Conservation (phyloP, 2,888 invertebrate genomes). For the Myathropa florea region DNA sequence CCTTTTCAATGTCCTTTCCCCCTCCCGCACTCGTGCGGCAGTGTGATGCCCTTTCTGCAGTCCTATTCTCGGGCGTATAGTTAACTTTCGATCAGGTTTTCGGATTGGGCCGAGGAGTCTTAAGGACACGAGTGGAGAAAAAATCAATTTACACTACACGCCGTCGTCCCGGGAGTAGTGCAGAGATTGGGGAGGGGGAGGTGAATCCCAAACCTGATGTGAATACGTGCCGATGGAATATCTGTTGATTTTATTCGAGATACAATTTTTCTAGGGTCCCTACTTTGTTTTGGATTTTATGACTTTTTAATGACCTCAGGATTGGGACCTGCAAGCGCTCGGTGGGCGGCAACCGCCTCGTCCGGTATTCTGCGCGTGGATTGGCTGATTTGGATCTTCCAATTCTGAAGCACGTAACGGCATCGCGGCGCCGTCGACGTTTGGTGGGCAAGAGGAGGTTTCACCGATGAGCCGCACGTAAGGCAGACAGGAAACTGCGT, state of each 20-base stretch:
- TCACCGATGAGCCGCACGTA: too few relatives aligned
- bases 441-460: too few relatives aligned
- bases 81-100: neutral
- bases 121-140: conserved; percentile 6
- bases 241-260: conserved; percentile 63
- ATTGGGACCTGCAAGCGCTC: neutral
- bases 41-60: neutral
- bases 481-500: neutral
- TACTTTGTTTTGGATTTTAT: conserved; percentile 62
- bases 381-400: conserved; percentile 34
- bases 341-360: neutral
- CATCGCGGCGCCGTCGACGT: too few relatives aligned
- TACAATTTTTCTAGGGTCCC: conserved; percentile 50
- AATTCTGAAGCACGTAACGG: conserved; percentile 14
- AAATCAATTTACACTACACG: conserved; percentile 57
- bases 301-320: conserved; percentile 46
- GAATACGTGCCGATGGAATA: conserved; percentile 61
- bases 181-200: neutral
- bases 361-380: conserved; percentile 14
- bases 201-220: conserved; percentile 36
- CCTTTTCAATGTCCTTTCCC: conserved; percentile 25
- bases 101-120: neutral
- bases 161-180: neutral
- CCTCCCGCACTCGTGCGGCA: neutral
- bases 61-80: neutral